Evolutionary conservation across 2,797 vertebrate genomes (phyloP).

Genomic region (Strix occidentalis): DNA sequence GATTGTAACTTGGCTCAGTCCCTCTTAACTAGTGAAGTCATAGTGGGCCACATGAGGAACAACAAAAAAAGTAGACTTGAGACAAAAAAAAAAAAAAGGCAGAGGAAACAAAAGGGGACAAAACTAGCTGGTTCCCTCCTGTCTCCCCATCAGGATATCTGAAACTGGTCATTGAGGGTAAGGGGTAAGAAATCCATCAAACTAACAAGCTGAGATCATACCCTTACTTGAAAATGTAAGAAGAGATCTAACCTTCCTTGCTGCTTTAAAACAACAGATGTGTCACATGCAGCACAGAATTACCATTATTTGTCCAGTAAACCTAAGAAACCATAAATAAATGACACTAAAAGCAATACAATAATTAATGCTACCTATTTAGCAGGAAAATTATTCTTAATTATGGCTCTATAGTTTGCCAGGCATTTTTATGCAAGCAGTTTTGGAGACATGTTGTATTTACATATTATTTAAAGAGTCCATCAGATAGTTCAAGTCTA

Average conservation of each 20-base stretch:
- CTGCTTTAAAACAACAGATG: neutral
- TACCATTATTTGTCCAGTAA: neutral
- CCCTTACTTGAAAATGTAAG: neutral
- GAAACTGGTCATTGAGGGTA: neutral
- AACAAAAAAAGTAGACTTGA: neutral
- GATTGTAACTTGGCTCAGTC: neutral
- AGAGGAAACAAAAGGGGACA: neutral
- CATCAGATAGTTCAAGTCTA: neutral
- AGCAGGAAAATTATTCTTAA: neutral
- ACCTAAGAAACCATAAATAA: neutral
- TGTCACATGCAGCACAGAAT: neutral
- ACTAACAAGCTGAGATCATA: neutral
- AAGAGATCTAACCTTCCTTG: neutral
- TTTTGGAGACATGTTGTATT: neutral
- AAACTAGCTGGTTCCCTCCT: neutral
- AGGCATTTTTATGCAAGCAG: neutral
- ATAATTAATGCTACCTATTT: neutral
- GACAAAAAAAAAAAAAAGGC: rapidly evolving
- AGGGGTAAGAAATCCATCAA: neutral
- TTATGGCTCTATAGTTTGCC: neutral
- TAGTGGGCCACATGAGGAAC: neutral
- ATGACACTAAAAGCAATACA: neutral
- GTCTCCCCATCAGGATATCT: neutral
- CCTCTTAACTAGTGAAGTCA: neutral
- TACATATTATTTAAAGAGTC: neutral